Conservation (phyloP, 1,140 invertebrate species). For the Pachypeltis micranthus region DNA sequence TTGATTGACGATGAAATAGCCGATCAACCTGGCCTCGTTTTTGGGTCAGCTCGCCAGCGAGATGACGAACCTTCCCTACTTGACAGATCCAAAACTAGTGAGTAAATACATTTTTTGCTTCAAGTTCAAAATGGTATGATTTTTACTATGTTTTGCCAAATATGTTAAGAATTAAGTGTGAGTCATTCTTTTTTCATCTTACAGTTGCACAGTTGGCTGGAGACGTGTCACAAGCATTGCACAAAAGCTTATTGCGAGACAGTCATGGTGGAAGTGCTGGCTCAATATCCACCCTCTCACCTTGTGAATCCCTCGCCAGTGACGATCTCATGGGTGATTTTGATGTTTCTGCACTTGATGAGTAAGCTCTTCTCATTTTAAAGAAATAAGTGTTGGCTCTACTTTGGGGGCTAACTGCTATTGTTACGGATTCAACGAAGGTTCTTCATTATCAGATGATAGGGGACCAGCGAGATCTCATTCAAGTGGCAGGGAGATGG, state of each 20-base stretch:
- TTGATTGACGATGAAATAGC: constrained; percentile 82
- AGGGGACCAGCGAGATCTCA: too few relatives aligned
- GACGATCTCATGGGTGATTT: constrained; percentile 76
- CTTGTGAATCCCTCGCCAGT: constrained; percentile 63
- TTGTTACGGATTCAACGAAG: too few relatives aligned
- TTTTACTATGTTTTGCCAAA: too few relatives aligned
- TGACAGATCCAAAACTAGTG: constrained; percentile 15
- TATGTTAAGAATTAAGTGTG: too few relatives aligned
- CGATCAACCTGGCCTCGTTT: constrained; percentile 73
- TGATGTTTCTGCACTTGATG: constrained; percentile 35
- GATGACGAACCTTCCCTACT: constrained; percentile 9
- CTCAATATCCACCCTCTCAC: constrained; percentile 61
- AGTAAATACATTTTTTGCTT: too few relatives aligned
- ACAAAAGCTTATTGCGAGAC: background rate
- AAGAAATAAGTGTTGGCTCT: background rate
- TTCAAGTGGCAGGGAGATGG: too few relatives aligned
- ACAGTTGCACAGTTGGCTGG: constrained; percentile 16
- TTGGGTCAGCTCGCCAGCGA: constrained; percentile 33
- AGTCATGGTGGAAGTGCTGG: constrained; percentile 9
- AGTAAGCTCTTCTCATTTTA: constrained; percentile 14
- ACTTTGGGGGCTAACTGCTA: too few relatives aligned
- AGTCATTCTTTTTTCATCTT: background rate
- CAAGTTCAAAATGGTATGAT: too few relatives aligned
- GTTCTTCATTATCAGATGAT: too few relatives aligned
- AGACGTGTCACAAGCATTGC: constrained; percentile 16